Base-by-base conservation (phyloP, 1,140 invertebrate species). In the Neoseiulus cucumeris region DNA sequence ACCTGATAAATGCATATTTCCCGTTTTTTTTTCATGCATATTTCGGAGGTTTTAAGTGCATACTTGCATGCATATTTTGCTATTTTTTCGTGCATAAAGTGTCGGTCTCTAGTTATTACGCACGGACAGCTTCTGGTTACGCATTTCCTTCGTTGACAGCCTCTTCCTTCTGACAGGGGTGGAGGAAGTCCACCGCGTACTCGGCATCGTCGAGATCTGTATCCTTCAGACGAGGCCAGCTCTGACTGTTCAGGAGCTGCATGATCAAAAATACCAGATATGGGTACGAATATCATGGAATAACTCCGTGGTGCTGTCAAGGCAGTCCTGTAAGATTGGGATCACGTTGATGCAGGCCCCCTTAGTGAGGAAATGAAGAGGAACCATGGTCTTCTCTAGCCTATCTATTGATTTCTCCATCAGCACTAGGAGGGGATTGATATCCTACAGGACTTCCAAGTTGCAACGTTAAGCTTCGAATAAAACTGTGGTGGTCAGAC, bases 381-480 rank as follows among this genome's bases (percentile, higher is more conserved):
- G 51, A 2, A 17, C 22, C 14, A 59, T 25, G 4, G 25, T 33
- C 22, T 59, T 59, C 2, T 59, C 22, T n/a, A 59, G 25, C 14
- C 22, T 25, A 2, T 18, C 51, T 2, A 59, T 25, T 14, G 14
- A 59, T 25, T 59, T 59, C 33, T 59, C 51, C 25, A 59, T 29
- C 14, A 20, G 77, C 42, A 79, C 65, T 18, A 73, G 69, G 4
- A 71, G 68, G 39, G 70, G 68, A 33, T 72, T 68, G 17, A 77
- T 67, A n/a, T 72, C 51, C 64, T 76, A 69, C 29, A 80, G 68
- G 28, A 72, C 76, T 47, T 68, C 66, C 22, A 80, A 66, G 29
- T 77, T 74, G 70, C 78, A 76, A 30, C 74, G 69, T 68, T 79
- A 79, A 2, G 78, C 72, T 69, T 79, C 77, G 71, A 79, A 80